These are phyloP conservation scores for Microplitis deprimator DNA, from an alignment of 2,888 invertebrate species.

Conservation along the genomic window DNA sequence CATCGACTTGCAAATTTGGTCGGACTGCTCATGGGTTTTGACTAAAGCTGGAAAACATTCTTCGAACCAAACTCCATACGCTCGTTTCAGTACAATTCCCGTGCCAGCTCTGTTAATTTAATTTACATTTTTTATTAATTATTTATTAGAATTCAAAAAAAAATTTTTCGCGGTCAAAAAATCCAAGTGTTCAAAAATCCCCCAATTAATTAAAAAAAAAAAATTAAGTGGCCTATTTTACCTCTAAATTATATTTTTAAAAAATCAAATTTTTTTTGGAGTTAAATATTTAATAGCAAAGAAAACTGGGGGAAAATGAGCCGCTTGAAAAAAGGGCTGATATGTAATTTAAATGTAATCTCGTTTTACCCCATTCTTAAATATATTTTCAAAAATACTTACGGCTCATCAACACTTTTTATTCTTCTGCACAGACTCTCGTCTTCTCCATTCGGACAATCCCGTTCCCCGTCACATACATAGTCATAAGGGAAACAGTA, in stretches of 20 bases:
- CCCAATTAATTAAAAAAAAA: neutral
- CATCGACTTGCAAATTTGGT: constrained; percentile 76
- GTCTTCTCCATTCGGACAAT: constrained; percentile 84
- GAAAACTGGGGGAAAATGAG: no score
- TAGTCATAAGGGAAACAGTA: constrained; percentile 80
- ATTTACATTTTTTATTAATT: neutral
- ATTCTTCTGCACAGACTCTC: constrained; percentile 78
- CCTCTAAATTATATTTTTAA: neutral
- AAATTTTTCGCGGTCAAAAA: neutral
- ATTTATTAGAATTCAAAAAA: neutral
- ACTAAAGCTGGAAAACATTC: constrained; percentile 75
- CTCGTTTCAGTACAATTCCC: constrained; percentile 79
- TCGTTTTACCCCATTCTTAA: neutral
- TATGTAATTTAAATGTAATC: no score
- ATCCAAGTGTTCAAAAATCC: neutral
- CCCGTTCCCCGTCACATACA: constrained; percentile 82
- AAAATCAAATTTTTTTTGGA: neutral
- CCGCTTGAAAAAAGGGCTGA: no score
- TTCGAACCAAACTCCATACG: constrained; percentile 81
- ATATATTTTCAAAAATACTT: constrained; percentile 49
- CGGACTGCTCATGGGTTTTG: constrained; percentile 67
- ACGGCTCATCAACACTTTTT: constrained; percentile 63
- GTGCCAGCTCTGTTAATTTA: constrained; percentile 72
- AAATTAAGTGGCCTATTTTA: neutral
- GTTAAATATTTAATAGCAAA: neutral